Evolutionary conservation across 2,888 invertebrate genomes (phyloP).

Genomic region (Meteorus cinctellus): DNA sequence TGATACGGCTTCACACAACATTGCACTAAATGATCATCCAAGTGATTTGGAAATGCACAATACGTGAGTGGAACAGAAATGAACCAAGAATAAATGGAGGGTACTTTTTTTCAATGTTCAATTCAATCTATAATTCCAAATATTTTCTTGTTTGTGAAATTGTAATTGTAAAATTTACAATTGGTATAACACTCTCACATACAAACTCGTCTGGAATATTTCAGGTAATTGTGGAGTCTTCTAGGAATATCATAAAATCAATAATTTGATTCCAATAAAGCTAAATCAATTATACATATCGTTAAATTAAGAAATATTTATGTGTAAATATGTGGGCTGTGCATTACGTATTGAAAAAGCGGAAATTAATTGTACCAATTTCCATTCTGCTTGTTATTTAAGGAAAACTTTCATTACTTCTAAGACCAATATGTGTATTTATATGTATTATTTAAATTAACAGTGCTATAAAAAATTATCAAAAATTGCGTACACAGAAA

Average conservation of each 20-base stretch:
- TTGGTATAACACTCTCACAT: neutral
- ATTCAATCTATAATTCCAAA: neutral
- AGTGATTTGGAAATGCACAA: constrained; percentile 47
- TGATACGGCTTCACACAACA: constrained; percentile 44
- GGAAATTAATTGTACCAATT: constrained; percentile 21
- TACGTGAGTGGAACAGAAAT: constrained; percentile 17
- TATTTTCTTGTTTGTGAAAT: neutral
- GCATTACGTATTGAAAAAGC: constrained; percentile 26
- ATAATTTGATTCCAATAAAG: neutral
- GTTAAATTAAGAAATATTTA: constrained; percentile 35
- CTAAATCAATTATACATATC: constrained; percentile 46
- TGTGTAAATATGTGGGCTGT: constrained; percentile 16
- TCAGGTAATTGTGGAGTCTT: constrained; percentile 8
- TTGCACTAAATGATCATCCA: constrained; percentile 43
- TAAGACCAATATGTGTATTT: neutral
- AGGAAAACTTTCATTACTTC: constrained; percentile 1
- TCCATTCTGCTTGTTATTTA: neutral
- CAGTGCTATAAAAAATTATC: neutral
- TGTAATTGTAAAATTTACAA: neutral
- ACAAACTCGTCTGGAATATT: neutral
- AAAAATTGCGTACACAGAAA: neutral
- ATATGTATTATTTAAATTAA: neutral
- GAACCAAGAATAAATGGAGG: neutral
- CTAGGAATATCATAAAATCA: constrained; percentile 10
- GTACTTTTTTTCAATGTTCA: neutral